A percentile compares a stretch with the other conserved stretches of the same genome.
Conservation (phyloP, 2,888 invertebrate genomes). For the Troides oblongomaculatus region DNA sequence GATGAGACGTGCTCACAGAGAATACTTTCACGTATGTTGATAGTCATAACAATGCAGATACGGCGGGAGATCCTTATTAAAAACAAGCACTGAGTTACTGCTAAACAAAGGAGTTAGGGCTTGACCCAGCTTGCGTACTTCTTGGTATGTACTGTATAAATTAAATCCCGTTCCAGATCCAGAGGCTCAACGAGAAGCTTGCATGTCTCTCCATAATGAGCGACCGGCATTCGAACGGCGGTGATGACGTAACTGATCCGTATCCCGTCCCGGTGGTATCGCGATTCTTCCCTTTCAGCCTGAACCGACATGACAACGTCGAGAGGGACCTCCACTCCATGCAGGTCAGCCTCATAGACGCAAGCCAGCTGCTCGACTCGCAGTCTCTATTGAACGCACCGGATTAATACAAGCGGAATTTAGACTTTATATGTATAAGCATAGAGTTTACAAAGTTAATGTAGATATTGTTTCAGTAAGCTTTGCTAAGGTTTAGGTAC, state of each 20-base stretch:
- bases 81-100: no score
- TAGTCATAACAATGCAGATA: no score
- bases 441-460: constrained; percentile 13
- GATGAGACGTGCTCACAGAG: no score
- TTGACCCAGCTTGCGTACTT: no score
- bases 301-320: constrained; percentile 40
- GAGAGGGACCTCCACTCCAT: constrained; percentile 52
- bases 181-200: constrained; percentile 59
- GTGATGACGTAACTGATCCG: constrained; percentile 31
- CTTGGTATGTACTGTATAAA: no score
- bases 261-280: constrained; percentile 40
- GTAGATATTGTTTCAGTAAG: constrained; percentile 7
- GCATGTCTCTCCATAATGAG: constrained; percentile 58
- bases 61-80: no score
- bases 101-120: no score
- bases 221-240: constrained; percentile 51
- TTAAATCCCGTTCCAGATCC: constrained; percentile 52
- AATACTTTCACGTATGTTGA: no score
- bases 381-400: constrained; percentile 85
- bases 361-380: constrained; percentile 83
- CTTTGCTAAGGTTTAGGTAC: neutral
- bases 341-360: constrained; percentile 82
- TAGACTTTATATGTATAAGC: neutral
- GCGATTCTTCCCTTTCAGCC: constrained; percentile 72
- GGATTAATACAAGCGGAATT: constrained; percentile 67